Evolutionary conservation across 2,797 vertebrate species (phyloP).

Genomic region (Vultur gryphus): DNA sequence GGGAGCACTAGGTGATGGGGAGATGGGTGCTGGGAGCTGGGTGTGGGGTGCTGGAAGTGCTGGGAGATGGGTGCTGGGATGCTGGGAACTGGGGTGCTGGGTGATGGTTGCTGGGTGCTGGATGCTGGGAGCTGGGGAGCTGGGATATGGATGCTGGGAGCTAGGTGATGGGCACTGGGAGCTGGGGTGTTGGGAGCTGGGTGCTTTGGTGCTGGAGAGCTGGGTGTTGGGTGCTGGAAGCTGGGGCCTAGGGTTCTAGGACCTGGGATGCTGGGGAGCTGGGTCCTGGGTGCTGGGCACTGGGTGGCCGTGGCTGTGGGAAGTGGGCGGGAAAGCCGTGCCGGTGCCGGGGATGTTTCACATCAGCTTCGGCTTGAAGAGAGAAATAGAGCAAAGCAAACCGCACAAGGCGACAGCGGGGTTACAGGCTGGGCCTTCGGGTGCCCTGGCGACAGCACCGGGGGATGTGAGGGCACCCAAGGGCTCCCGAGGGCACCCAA

Average conservation of each 20-base stretch:
- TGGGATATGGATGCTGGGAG: neutral
- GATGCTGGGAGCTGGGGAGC: neutral
- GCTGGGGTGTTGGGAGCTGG: neutral
- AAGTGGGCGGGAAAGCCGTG: neutral
- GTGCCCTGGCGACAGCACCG: neutral
- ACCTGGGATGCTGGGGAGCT: neutral
- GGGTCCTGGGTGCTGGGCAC: neutral
- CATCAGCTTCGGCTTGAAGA: neutral
- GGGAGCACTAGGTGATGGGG: neutral
- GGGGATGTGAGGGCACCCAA: neutral
- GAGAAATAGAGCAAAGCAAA: neutral
- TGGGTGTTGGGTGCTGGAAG: neutral
- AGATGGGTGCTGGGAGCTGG: neutral
- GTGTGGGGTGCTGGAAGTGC: no score
- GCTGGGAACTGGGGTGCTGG: neutral
- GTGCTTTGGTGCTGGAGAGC: neutral
- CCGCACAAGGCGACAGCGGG: rapidly evolving
- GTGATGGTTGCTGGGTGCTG: neutral
- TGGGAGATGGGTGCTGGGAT: neutral
- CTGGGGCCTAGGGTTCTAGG: neutral
- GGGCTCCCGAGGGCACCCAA: neutral
- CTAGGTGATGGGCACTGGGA: neutral
- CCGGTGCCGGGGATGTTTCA: neutral
- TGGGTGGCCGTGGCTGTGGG: neutral
- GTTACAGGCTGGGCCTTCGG: neutral